Base-by-base conservation (phyloP, 2,113 vertebrate species). In the Cyanoramphus novaezelandiae region DNA sequence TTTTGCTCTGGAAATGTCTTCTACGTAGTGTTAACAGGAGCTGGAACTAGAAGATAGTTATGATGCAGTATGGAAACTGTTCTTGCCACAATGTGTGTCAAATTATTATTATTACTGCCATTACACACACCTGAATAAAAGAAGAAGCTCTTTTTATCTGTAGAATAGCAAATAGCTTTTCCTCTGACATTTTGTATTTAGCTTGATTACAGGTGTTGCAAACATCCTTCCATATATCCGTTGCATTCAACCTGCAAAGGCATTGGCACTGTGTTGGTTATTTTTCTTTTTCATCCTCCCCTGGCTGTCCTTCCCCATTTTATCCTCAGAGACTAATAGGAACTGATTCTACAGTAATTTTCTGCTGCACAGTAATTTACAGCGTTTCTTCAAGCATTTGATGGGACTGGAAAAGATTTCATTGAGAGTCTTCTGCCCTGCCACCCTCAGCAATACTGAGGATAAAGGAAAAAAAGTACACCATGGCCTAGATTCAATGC, bases 111-210 rank as follows among this genome's bases (percentile, higher is more conserved):
- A 82, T 77, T 88, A 79, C 72, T 75, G 65, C 64, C 64, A 84
- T 88, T 93, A 71, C 41, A 59, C 43, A 78, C 43, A 78, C 16
- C 20, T 41, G 63, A 90, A 74, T 39, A 71, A 77, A 90, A 90
- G 59, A 64, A 75, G 39, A 4, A 84, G 49, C 39, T 69, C 57
- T 79, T 95, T 92, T 90, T 82, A 74, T 86, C 44, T 83, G 55
- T 59, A 28, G n/a, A 82, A 63, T 33, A 96, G 16, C 33, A 74
- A 79, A 91, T 47, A 79, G 64, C n/a, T 90, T 92, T 96, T 90
- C 59, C 59, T 63, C 75, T 86, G 85, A 88, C 46, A 77, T 94
- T 92, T 68, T 75, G 13, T 88, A n/a, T 93, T 95, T 92, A 86
- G 77, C 57, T 71, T 81, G 69, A 94, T 93, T 87, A 92, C 20